Base-by-base conservation (phyloP, 2,113 vertebrate species). In the Pterocles gutturalis region DNA sequence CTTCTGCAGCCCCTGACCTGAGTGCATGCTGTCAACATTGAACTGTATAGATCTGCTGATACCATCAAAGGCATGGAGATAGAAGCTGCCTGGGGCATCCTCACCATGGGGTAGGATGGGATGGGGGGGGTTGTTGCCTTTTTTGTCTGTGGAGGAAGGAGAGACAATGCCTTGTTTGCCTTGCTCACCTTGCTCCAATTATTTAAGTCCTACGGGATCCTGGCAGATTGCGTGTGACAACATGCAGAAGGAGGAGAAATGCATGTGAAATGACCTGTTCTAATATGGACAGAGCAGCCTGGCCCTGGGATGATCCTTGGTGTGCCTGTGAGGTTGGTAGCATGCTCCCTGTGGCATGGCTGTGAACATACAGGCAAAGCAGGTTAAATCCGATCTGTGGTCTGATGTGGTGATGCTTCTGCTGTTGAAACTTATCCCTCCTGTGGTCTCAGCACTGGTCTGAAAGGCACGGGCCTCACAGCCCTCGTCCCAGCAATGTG, bases 401-500 rank as follows among this genome's bases (percentile, higher is more conserved):
- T 53, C 29, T 46, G 24, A 36, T 19, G 14, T 11, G 55, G 36
- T 20, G 43, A 17, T 65, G 43, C 29, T 80, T 84, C 43, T 89
- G 51, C 45, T 45, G 26, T 36, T 78, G 54, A 69, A 53, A 53
- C 9, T 49, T 67, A 17, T 1, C 28, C 18, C 8, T 75, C 9
- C 6, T 48, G 29, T 26, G 10, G 31, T n/a, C 49, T 78, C 34
- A 28, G 28, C 48, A 15, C 41, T 34, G 18, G 10, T 36, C 49
- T 17, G 36, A 51, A 51, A 60, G n/a, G 13, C 18, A 46, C 14
- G 20, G 10, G 21, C 28, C 28, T 66, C 34, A 28, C 17, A 18
- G 43, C 13, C 31, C n/a, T 49, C 19, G 4, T 49, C 38, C 65
- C 0, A 1, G n/a, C 34, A 26, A 11, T 2, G 6, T 49, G n/a